Conservation (phyloP, 1,140 invertebrate species). For the Listronotus oregonensis region DNA sequence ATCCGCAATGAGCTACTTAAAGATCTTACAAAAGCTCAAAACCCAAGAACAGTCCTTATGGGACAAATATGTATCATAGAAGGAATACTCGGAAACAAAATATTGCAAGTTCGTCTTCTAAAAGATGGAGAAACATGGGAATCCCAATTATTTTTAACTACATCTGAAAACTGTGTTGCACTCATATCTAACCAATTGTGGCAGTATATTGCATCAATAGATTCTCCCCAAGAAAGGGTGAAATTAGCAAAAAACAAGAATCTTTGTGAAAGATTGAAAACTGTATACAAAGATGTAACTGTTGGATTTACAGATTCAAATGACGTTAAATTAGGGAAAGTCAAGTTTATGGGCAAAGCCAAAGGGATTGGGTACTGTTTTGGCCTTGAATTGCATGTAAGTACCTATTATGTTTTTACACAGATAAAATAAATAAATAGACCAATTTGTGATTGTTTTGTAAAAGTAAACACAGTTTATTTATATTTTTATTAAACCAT, state of each 20-base stretch:
- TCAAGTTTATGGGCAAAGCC: slow-evolving; percentile 62
- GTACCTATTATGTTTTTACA: slow-evolving; percentile 17
- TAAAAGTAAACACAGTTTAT: background rate
- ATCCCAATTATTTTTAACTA: slow-evolving; percentile 40
- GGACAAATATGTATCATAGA: slow-evolving; percentile 52
- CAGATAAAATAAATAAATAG: background rate
- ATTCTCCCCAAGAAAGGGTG: slow-evolving; percentile 58
- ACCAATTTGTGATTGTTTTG: background rate
- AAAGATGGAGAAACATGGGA: slow-evolving; percentile 50
- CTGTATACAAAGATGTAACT: slow-evolving; percentile 49
- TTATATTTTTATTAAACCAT: background rate
- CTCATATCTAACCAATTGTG: slow-evolving; percentile 52
- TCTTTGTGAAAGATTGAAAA: slow-evolving; percentile 56
- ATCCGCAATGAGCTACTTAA: slow-evolving; percentile 44
- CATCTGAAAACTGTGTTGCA: slow-evolving; percentile 34
- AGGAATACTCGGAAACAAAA: slow-evolving; percentile 32
- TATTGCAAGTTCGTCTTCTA: slow-evolving; percentile 44
- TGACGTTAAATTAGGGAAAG: slow-evolving; percentile 53
- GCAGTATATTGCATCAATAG: slow-evolving; percentile 59
- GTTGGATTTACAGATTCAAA: slow-evolving; percentile 51
- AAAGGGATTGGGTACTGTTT: slow-evolving; percentile 62
- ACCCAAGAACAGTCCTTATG: slow-evolving; percentile 43
- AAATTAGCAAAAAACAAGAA: slow-evolving; percentile 56
- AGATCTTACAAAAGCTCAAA: slow-evolving; percentile 27
- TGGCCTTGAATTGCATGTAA: slow-evolving; percentile 64